phyloP scores from a whole-genome alignment of 2,888 invertebrate species.

The Troides oblongomaculatus region DNA sequence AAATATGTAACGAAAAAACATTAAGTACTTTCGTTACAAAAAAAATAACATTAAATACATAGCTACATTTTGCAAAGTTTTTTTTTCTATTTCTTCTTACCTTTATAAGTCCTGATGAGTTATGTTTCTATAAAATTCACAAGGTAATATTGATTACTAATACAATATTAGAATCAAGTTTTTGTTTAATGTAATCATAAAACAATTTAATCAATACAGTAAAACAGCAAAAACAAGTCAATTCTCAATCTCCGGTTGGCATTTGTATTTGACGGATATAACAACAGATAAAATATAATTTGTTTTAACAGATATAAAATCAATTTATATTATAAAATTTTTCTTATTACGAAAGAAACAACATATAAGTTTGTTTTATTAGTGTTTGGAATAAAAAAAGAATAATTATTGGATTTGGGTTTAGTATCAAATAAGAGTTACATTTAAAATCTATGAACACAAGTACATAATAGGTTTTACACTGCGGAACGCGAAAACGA shows the following conservation, averaged over 20 bases:
- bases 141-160: conserved; percentile 2
- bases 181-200: conserved; percentile 30
- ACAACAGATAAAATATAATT: background rate
- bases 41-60: too few species aligned
- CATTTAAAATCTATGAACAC: too few species aligned
- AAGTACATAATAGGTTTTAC: too few species aligned
- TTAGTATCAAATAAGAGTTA: too few species aligned
- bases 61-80: background rate
- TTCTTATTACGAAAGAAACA: too few species aligned
- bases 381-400: too few species aligned
- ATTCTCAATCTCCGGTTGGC: conserved; percentile 36
- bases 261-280: conserved; percentile 1
- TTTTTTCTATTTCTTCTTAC: conserved; percentile 7
- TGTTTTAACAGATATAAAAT: too few species aligned
- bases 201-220: conserved; percentile 49
- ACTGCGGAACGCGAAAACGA: background rate
- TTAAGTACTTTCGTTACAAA: too few species aligned
- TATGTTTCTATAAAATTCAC: conserved; percentile 2
- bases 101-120: conserved; percentile 6
- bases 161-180: conserved; percentile 9
- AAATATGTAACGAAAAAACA: too few species aligned
- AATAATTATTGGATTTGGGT: too few species aligned
- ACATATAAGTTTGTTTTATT: too few species aligned
- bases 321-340: too few species aligned
- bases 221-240: conserved; percentile 41